These are phyloP conservation scores for Acyrthosiphon pisum DNA, from an alignment of 1,140 invertebrate species.

Conservation along the genomic window DNA sequence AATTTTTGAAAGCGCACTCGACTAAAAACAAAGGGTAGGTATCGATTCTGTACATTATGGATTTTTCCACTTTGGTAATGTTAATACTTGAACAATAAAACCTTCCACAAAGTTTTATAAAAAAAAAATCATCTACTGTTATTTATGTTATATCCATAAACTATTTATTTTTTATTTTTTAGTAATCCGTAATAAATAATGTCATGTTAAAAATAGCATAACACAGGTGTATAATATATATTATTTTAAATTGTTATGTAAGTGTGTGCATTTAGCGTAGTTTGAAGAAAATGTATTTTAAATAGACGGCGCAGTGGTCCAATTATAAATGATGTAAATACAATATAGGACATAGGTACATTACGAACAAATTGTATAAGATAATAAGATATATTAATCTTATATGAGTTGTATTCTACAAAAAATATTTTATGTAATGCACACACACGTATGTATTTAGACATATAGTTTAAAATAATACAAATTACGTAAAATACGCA, in stretches of 20 bases:
- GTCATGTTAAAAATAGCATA: not conserved
- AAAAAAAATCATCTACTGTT: not conserved
- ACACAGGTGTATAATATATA: not conserved
- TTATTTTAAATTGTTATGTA: not conserved
- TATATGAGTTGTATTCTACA: not conserved
- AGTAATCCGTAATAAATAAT: not conserved
- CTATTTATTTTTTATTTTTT: not conserved
- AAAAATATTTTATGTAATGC: not conserved
- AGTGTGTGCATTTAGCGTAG: no score
- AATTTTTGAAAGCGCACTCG: conserved; percentile 33
- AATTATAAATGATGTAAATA: no score
- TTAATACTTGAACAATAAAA: not conserved
- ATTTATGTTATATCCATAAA: not conserved
- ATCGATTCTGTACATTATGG: conserved; percentile 45
- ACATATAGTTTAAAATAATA: not conserved
- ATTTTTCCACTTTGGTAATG: conserved; percentile 5
- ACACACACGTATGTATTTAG: not conserved
- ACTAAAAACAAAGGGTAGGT: conserved; percentile 50
- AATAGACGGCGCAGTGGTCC: no score
- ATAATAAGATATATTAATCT: no score
- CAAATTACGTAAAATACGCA: not conserved
- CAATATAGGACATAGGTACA: no score
- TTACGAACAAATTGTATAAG: no score
- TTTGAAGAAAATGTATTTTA: no score
- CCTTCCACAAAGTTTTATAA: not conserved